Evolutionary conservation across 1,140 invertebrate species (phyloP).

Genomic region (Ectropis grisescens): DNA sequence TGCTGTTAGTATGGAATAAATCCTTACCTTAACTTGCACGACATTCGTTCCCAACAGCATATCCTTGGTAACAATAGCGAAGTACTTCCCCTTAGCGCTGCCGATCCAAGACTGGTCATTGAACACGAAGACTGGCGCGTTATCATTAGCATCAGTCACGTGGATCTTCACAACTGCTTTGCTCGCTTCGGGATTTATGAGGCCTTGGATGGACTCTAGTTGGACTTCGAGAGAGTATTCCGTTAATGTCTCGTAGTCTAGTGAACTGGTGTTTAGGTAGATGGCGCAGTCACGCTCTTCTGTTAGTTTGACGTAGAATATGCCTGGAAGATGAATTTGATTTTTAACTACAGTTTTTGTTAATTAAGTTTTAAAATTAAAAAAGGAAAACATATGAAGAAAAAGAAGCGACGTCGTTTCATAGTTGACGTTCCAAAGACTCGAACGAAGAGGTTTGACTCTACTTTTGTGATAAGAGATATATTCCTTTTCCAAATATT

Average conservation of each 20-base stretch:
- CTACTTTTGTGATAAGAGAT: too few species aligned
- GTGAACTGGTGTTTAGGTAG: slow-evolving; percentile 73
- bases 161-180: slow-evolving; percentile 84
- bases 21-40: slow-evolving; percentile 78
- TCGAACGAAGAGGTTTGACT: too few species aligned
- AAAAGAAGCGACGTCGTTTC: too few species aligned
- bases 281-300: slow-evolving; percentile 86
- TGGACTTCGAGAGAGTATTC: slow-evolving; percentile 83
- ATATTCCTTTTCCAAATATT: too few species aligned
- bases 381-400: too few species aligned
- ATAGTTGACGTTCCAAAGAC: too few species aligned
- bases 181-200: slow-evolving; percentile 81
- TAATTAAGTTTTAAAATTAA: too few species aligned
- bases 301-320: slow-evolving; percentile 81
- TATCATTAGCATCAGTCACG: slow-evolving; percentile 90
- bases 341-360: too few species aligned
- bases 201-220: slow-evolving; percentile 80
- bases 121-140: slow-evolving; percentile 84
- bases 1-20: too few species aligned
- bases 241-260: slow-evolving; percentile 83
- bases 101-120: slow-evolving; percentile 68
- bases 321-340: slow-evolving; percentile 65
- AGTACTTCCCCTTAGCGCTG: slow-evolving; percentile 55
- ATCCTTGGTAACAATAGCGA: slow-evolving; percentile 76
- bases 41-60: slow-evolving; percentile 81